Base-by-base conservation (phyloP, 2,113 vertebrate genomes). In the Vimba vimba region DNA sequence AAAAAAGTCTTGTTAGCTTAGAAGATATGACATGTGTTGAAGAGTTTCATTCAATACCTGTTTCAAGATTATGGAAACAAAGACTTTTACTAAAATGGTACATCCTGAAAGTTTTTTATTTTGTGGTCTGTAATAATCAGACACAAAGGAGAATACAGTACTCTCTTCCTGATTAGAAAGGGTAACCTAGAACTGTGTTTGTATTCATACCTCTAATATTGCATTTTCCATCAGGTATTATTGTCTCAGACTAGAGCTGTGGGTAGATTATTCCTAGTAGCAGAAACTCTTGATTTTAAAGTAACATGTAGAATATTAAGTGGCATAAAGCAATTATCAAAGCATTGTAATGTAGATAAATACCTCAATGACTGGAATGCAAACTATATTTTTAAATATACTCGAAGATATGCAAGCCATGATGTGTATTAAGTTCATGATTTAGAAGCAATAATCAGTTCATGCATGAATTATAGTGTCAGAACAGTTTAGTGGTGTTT, bases 401-500 rank as follows among this genome's bases (percentile, higher is more conserved):
- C 83, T 94, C 94, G 84, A 94, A 95, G 92, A 92, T 95, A 94
- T 95, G 92, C 94, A 96, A 97, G 97, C 97, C 97, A 97, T 97
- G 96, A 91, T 92, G 95, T 95, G 93, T 96, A 95, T 96, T 96
- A 91, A 82, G 94, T 96, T 96, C 95, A 95, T 59, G 43, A 92
- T 93, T 96, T 96, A 96, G 95, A 95, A 98, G 97, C 97, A 98
- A 97, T 98, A 99, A 98, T 89, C 81, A 90, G 93, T 92, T 97
- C 95, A 94, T 97, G 96, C 95, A 96, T 97, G 95, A 96, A 91
- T 91, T 90, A 23, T 95, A 96, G 92, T 95, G 93, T 93, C 91
- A 91, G 91, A 90, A 85, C 90, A 81, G 90, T 91, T 91, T 85
- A 68, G 88, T 89, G 60, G 76, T 84, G 88, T 80, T 71, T 85